Conservation (phyloP, 2,888 invertebrate species). For the Trichacis sp. region DNA sequence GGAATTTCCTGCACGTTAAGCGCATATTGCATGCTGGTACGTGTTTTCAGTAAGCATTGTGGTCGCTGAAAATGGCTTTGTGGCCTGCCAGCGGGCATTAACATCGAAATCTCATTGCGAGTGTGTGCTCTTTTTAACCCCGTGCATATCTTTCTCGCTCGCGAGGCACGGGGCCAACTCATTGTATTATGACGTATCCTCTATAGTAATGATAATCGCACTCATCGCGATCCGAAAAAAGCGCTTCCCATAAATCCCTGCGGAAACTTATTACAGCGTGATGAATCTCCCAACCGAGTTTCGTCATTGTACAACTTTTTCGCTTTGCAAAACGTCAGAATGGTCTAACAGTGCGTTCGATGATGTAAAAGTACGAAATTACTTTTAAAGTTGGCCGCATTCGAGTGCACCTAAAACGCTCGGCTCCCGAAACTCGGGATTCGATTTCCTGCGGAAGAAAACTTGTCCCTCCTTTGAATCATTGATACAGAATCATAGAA, state of each 20-base stretch:
- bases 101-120: slow-evolving; percentile 49
- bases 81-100: slow-evolving; percentile 55
- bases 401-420: too few species aligned
- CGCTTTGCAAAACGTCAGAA: too few species aligned
- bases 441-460: too few species aligned
- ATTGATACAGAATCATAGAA: too few species aligned
- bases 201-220: neutral
- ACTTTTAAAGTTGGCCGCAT: too few species aligned
- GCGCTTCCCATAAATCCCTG: neutral
- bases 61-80: slow-evolving; percentile 64
- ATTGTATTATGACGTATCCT: neutral
- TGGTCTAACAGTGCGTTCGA: too few species aligned
- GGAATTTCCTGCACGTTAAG: slow-evolving; percentile 53
- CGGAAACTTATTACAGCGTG: neutral
- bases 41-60: slow-evolving; percentile 60
- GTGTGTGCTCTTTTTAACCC: slow-evolving; percentile 27
- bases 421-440: too few species aligned
- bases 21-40: slow-evolving; percentile 53
- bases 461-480: too few species aligned
- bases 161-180: neutral
- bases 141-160: slow-evolving; percentile 25
- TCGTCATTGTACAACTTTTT: too few species aligned
- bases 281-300: too few species aligned
- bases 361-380: too few species aligned
- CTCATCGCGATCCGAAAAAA: neutral